Conservation (phyloP, 2,113 vertebrate genomes). For the Geococcyx californianus region DNA sequence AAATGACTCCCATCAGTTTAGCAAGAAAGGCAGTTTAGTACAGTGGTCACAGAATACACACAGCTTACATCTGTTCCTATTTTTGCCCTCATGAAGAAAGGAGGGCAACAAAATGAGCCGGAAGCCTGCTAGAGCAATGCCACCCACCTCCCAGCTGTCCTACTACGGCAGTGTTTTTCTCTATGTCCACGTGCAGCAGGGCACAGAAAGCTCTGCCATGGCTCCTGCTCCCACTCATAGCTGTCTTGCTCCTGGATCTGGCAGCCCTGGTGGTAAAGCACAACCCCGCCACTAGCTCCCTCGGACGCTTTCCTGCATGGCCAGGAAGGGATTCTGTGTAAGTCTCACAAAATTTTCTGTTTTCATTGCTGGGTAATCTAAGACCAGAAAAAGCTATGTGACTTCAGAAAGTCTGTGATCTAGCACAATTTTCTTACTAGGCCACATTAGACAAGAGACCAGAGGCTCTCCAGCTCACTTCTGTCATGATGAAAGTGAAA, state of each 20-base stretch:
- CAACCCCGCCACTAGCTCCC: not conserved
- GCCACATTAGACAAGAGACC: not conserved
- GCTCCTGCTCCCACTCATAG: not conserved
- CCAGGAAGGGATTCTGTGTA: not conserved
- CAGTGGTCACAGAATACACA: fast-evolving
- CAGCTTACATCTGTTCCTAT: not conserved
- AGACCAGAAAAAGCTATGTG: not conserved
- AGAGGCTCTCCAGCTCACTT: not conserved
- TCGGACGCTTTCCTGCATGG: not conserved
- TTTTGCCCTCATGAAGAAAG: not conserved
- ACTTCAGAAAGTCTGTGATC: not conserved
- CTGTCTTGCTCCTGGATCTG: not conserved
- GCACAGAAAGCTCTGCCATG: not conserved
- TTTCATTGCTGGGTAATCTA: not conserved
- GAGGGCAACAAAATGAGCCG: not conserved
- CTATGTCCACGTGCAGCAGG: not conserved
- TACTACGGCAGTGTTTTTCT: not conserved
- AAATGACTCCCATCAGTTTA: not conserved
- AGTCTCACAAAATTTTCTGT: not conserved
- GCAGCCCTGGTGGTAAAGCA: not conserved
- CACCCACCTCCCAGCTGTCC: not conserved
- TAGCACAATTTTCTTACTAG: not conserved
- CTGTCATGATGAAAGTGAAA: not conserved
- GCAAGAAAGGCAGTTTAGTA: not conserved
- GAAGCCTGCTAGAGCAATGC: not conserved